Evolutionary conservation across 2,888 invertebrate species (phyloP).

Genomic region (Megamerina dolium): DNA sequence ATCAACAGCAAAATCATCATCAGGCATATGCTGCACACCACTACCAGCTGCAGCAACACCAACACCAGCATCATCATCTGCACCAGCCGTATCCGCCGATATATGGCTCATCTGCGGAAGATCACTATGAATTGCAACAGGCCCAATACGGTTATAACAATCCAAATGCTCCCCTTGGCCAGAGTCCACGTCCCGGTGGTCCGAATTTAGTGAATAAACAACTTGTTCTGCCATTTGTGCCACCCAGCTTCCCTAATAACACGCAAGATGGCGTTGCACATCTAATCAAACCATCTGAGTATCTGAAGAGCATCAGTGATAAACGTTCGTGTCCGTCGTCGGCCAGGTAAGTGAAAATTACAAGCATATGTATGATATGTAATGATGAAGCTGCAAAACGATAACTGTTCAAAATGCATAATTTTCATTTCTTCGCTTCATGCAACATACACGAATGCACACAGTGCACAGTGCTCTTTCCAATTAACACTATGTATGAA

Average conservation of each 20-base stretch:
- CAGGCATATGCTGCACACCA: constrained; percentile 16
- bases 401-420: no score
- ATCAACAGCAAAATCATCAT: constrained; percentile 9
- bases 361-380: no score
- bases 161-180: constrained; percentile 21
- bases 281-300: constrained; percentile 88
- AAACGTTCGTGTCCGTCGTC: constrained; percentile 53
- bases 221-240: constrained; percentile 81
- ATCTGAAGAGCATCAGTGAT: constrained; percentile 75
- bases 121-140: constrained; percentile 44
- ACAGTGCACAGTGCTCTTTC: no score
- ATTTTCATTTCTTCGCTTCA: no score
- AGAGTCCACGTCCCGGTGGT: constrained; percentile 39
- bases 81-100: constrained; percentile 28
- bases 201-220: constrained; percentile 77
- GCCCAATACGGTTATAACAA: constrained; percentile 35
- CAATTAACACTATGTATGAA: no score
- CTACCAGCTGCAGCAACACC: constrained; percentile 20
- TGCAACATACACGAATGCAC: no score
- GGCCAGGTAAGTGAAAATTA: constrained; percentile 45
- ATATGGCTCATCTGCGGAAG: constrained; percentile 40
- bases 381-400: no score
- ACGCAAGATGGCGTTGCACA: constrained; percentile 67
- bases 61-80: constrained; percentile 20
- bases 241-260: constrained; percentile 76